Evolutionary conservation across 2,888 invertebrate species (phyloP).

Genomic region (Cordilura impudica): DNA sequence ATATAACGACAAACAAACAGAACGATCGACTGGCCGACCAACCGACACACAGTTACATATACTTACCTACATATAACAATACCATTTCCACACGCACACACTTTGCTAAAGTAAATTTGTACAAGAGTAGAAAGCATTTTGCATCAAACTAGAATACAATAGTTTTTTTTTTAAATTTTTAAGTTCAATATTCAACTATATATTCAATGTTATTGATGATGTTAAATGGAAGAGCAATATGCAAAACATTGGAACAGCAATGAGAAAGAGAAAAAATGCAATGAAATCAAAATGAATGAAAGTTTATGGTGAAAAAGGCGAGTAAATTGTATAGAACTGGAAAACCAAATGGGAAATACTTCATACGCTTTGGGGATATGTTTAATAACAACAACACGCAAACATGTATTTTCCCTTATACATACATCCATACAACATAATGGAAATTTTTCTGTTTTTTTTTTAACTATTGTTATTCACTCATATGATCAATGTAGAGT

Average conservation of each 20-base stretch:
- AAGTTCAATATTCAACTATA: constrained; percentile 40
- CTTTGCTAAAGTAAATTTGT: not conserved
- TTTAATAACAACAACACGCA: not conserved
- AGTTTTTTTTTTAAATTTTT: constrained; percentile 1
- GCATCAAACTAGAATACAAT: not conserved
- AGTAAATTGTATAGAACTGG: not conserved
- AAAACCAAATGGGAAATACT: not conserved
- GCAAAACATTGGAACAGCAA: not conserved
- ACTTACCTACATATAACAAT: no score
- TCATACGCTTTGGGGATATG: not conserved
- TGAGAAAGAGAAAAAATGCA: no score
- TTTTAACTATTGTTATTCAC: no score
- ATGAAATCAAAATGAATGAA: not conserved
- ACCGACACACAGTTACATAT: not conserved
- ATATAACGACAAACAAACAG: not conserved
- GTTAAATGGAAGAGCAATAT: constrained; percentile 9
- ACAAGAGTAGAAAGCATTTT: not conserved
- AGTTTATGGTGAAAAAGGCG: not conserved
- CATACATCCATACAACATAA: not conserved
- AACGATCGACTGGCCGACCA: not conserved
- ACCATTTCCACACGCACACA: not conserved
- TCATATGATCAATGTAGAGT: no score
- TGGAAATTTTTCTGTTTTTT: not conserved
- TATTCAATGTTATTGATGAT: constrained; percentile 36
- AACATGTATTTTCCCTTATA: not conserved